Evolutionary conservation across 2,113 vertebrate genomes (phyloP).

Genomic region (Coturnix japonica): DNA sequence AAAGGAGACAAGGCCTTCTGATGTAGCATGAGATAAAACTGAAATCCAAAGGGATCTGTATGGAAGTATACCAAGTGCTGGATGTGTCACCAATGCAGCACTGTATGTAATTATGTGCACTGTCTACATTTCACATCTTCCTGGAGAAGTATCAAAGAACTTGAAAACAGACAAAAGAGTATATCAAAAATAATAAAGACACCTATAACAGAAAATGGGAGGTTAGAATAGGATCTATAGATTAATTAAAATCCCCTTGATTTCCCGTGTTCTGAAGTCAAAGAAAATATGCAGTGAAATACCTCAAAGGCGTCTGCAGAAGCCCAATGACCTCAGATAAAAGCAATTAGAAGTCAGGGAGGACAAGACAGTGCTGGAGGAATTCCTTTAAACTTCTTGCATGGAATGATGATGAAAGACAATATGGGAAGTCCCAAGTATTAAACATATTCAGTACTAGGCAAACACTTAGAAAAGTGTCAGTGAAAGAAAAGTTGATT

Average conservation of each 20-base stretch:
- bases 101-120: not conserved
- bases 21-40: not conserved
- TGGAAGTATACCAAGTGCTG: not conserved
- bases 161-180: not conserved
- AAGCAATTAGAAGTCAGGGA: slow-evolving; percentile 40
- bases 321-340: slow-evolving; percentile 9
- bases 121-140: not conserved
- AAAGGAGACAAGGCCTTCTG: not conserved
- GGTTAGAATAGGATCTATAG: not conserved
- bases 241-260: not conserved
- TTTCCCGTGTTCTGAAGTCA: slow-evolving; percentile 20
- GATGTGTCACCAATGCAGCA: not conserved
- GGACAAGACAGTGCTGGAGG: not conserved
- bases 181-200: not conserved
- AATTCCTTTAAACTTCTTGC: slow-evolving; percentile 50
- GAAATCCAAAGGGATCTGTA: not conserved
- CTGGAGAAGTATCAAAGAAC: slow-evolving; percentile 13
- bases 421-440: not conserved
- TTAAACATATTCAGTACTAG: slow-evolving; percentile 7
- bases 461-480: not conserved
- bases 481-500: slow-evolving; percentile 23
- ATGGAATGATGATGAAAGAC: slow-evolving; percentile 30
- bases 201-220: not conserved
- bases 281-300: slow-evolving; percentile 34
- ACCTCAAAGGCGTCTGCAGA: slow-evolving; percentile 29